Conservation (phyloP, 2,888 invertebrate genomes). For the Monochamus alternatus region DNA sequence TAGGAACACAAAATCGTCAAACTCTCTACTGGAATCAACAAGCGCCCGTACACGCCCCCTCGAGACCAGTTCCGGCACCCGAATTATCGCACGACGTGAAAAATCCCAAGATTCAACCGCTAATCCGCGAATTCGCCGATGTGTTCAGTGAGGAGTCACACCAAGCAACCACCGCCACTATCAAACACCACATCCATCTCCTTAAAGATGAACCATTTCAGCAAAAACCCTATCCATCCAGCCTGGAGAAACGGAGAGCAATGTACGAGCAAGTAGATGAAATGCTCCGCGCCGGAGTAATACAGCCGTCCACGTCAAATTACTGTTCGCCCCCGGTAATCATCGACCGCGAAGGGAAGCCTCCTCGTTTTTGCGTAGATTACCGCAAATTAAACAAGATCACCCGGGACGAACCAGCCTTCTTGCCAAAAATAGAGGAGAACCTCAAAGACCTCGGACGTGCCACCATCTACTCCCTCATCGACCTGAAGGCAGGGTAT, state of each 20-base stretch:
- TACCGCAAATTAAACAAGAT: conserved; percentile 21
- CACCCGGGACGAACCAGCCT: conserved; percentile 27
- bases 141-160: too few relatives aligned
- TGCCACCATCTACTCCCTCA: conserved; percentile 34
- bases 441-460: conserved; percentile 37
- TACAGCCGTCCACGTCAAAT: background rate
- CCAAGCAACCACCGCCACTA: too few relatives aligned
- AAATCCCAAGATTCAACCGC: too few relatives aligned
- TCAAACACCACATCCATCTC: too few relatives aligned
- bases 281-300: conserved; percentile 1
- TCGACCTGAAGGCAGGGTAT: conserved; percentile 44
- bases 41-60: too few relatives aligned
- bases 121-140: too few relatives aligned
- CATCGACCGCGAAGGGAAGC: background rate
- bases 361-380: conserved; percentile 7
- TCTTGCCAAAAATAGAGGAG: conserved; percentile 38
- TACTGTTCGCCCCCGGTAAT: conserved; percentile 3
- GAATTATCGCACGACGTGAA: too few relatives aligned
- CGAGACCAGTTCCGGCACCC: too few relatives aligned
- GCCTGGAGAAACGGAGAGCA: background rate
- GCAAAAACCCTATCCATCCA: background rate
- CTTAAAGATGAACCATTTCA: too few relatives aligned
- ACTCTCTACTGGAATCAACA: too few relatives aligned
- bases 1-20: too few relatives aligned
- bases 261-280: conserved; percentile 19